Base-by-base conservation (phyloP, 1,140 invertebrate species). In the Zaprionus ornatus region DNA sequence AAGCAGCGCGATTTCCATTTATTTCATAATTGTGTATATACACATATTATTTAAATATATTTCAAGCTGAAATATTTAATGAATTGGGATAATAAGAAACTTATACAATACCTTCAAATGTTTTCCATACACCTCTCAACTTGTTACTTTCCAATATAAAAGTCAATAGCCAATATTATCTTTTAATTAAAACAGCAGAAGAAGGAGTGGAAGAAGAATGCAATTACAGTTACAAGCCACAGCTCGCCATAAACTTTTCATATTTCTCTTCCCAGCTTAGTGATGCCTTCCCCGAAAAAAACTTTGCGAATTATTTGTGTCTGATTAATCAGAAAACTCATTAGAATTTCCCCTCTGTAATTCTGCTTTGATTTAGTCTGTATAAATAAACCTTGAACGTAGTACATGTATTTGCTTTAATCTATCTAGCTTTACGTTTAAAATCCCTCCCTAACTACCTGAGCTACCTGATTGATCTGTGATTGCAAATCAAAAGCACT, bases 401-500 rank as follows among this genome's bases (percentile, higher is more conserved):
- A 5, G 17, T 40, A 12, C 3, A 48, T 17, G 17, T 48, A 48
- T 48, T 48, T 48, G 45, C 45, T 17, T 48, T 12, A 48, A 48
- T 48, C 17, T 12, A 19, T 7, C 21, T 50, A 10, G 45, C 45
- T 13, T 50, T 5, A 12, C 3, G 23, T 50, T 50, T 10, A 21
- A 23, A 50, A 3, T 23, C 19, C 17, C 45, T 4, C 7, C 45
- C 17, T 3, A 12, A 63, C 17, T n/a, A 6, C 37, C 15, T 37
- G 13, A 19, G 17, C 48, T 54, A 21, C 3, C 35, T 57, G 55
- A 57, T 57, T 45, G 37, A 57, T 23, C 12, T 54, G 19, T 45
- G 25, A 59, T 9, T 60, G 29, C 25, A 60, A 68, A 54, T 52
- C 13, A 29, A 68, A 68, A 45, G 13, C 45, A 32, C 37, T 73